Evolutionary conservation across 2,797 vertebrate genomes (phyloP).

Genomic region (Mus minutoides): DNA sequence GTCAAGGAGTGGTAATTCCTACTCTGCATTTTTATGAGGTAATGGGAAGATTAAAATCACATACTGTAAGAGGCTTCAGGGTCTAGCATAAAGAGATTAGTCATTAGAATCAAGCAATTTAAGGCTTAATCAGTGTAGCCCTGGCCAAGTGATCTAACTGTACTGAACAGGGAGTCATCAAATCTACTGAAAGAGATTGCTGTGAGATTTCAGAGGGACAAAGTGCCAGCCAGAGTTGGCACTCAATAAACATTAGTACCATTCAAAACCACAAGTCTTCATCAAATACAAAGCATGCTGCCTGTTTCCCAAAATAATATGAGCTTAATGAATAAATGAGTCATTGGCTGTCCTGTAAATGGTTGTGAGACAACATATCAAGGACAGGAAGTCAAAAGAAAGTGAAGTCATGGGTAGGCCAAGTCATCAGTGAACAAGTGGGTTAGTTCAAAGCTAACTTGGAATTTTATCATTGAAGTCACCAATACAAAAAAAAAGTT

Average conservation of each 20-base stretch:
- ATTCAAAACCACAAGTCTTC: background rate
- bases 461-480: background rate
- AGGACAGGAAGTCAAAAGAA: background rate
- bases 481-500: background rate
- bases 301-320: background rate
- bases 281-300: background rate
- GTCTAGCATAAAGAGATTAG: background rate
- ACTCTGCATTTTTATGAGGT: background rate
- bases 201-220: background rate
- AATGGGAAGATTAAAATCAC: constrained; percentile 32
- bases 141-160: background rate
- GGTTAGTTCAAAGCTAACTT: background rate
- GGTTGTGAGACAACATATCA: background rate
- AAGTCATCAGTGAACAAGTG: background rate
- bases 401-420: background rate
- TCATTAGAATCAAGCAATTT: constrained; percentile 11
- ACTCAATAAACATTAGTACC: background rate
- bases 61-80: background rate
- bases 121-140: background rate
- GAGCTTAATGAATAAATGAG: background rate
- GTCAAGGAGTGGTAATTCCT: background rate
- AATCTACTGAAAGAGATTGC: background rate
- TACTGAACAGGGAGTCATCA: background rate
- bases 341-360: background rate
- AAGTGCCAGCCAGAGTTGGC: background rate